Conservation (phyloP, 2,113 vertebrate genomes). For the Toxotes jaculatrix region DNA sequence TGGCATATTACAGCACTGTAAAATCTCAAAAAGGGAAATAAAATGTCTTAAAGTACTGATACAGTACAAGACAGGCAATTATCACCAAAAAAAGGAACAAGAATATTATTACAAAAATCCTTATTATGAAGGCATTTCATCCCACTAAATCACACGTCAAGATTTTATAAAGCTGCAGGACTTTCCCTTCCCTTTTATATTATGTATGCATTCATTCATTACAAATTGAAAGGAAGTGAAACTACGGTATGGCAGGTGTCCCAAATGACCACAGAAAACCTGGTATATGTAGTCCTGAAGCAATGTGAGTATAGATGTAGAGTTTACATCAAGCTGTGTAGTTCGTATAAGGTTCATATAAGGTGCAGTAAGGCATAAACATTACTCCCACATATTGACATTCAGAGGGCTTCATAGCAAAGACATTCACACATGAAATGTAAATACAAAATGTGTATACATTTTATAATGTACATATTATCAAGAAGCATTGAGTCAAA, state of each 20-base stretch:
- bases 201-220: background rate
- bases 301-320: background rate
- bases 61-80: constrained; percentile 60
- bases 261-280: background rate
- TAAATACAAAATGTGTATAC: background rate
- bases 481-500: background rate
- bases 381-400: constrained; percentile 1
- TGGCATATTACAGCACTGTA: constrained; percentile 8
- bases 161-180: background rate
- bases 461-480: background rate
- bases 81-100: background rate
- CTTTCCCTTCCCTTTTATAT: background rate
- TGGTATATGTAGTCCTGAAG: background rate
- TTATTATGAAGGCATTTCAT: background rate
- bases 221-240: background rate
- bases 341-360: background rate
- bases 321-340: background rate
- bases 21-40: constrained; percentile 20
- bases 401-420: constrained; percentile 5
- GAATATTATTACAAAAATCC: background rate
- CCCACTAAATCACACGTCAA: background rate
- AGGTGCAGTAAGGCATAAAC: background rate
- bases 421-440: background rate
- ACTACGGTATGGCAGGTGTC: background rate
- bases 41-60: constrained; percentile 62